Base-by-base conservation (phyloP, 2,888 invertebrate species). In the Vannuccia rotundouncinata region DNA sequence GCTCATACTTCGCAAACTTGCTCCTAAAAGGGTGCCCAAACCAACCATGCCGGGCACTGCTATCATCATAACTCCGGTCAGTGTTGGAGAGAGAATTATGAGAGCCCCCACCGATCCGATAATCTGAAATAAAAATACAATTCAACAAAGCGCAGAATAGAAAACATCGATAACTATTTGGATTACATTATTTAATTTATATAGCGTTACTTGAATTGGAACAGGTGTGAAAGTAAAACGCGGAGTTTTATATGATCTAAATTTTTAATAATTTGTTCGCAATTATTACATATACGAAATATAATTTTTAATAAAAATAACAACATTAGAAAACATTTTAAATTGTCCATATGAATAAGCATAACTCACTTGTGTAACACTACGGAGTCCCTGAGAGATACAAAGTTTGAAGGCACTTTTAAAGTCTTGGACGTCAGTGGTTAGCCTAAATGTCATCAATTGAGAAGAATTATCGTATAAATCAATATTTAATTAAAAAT, bases 321-420 rank as follows among this genome's bases (percentile, higher is more conserved):
- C 13, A 13, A 59, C 59, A 13, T 13, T 17, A 59, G 59, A 13
- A 59, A 59, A 59, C n/a, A 59, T 59, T 59, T 59, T 59, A 59
- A 59, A 59, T 17, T 17, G 13, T 17, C 13, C 13, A 59, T 59
- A 59, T 59, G 59, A 45, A 10, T 45, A 17, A 45, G 17, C 10
- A 45, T 45, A 10, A 45, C 77, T 31, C 82, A 95, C 93, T 91
- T 96, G 96, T 0, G 95, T 93, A 1, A 91, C 88, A 75, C 95
- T 94, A 81, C 95, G 90, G 31, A 98, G 88, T 0, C 97, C 97
- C 85, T 95, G 95, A 0, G 96, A 94, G 74, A 98, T 92, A 29
- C 93, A 93, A 85, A 93, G 92, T 87, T 98, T 98, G 86, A 98
- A 97, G 0, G 94, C 93, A 84, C 95, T 95, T 89, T 98, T 98